phyloP scores from a whole-genome alignment of 2,113 vertebrate species.

The Labeo catla region DNA sequence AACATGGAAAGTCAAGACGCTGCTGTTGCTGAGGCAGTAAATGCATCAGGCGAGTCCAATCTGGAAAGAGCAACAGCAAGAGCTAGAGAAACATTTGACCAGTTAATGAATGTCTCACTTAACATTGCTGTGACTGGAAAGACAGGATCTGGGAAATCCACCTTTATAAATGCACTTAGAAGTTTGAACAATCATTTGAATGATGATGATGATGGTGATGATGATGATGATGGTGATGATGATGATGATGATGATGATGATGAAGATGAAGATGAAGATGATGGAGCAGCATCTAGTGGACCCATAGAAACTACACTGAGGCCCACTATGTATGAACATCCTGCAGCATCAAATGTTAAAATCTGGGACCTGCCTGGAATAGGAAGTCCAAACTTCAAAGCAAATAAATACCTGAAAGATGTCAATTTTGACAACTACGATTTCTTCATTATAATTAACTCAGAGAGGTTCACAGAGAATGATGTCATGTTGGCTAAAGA shows the following conservation, averaged over 20 bases:
- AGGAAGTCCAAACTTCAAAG: slow-evolving; percentile 46
- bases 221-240: too few species aligned
- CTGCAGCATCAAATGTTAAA: slow-evolving; percentile 63
- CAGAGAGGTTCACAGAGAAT: too few species aligned
- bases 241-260: too few species aligned
- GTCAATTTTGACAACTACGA: slow-evolving; percentile 69
- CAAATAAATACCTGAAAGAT: slow-evolving; percentile 66
- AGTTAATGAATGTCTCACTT: slow-evolving; percentile 18
- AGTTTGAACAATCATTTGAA: too few species aligned
- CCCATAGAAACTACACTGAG: slow-evolving; percentile 71
- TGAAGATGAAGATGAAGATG: slow-evolving; percentile 58
- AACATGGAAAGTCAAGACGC: background rate
- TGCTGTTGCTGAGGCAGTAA: background rate
- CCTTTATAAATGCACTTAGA: too few species aligned
- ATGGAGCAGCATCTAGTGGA: slow-evolving; percentile 67
- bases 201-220: too few species aligned
- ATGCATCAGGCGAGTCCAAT: slow-evolving; percentile 20
- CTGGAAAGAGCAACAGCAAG: background rate
- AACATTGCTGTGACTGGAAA: too few species aligned
- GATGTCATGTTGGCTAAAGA: too few species aligned
- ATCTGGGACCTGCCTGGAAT: slow-evolving; percentile 77
- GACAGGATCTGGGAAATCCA: too few species aligned
- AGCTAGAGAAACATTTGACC: slow-evolving; percentile 32
- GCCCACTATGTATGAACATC: slow-evolving; percentile 68
- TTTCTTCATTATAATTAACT: slow-evolving; percentile 72